phyloP scores from a whole-genome alignment of 2,888 invertebrate genomes.

The Stenurella melanura region DNA sequence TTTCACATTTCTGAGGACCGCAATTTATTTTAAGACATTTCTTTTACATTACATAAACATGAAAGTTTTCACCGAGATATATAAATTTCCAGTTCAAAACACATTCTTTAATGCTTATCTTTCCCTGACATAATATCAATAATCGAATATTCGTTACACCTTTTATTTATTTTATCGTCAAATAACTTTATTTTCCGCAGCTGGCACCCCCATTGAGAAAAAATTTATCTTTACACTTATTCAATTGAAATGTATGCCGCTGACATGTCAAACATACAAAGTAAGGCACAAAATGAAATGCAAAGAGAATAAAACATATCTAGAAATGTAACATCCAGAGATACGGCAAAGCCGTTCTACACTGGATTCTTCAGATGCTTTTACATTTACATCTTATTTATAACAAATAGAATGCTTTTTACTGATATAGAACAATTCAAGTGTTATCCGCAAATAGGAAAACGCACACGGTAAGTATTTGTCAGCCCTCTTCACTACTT shows the following conservation, averaged over 20 bases:
- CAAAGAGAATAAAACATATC: slow-evolving; percentile 42
- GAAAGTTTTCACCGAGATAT: neutral
- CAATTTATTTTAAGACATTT: neutral
- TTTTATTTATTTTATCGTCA: slow-evolving; percentile 29
- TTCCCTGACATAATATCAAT: slow-evolving; percentile 3
- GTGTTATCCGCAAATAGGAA: neutral
- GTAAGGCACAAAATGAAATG: slow-evolving; percentile 22
- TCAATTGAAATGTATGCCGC: slow-evolving; percentile 36
- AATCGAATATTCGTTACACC: slow-evolving; percentile 21
- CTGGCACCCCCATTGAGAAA: slow-evolving; percentile 8
- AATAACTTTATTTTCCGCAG: slow-evolving; percentile 13
- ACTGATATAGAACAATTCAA: neutral
- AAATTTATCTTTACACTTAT: slow-evolving; percentile 30
- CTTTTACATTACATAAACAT: neutral
- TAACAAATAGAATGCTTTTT: slow-evolving; percentile 29
- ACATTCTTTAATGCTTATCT: slow-evolving; percentile 7
- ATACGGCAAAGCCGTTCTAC: neutral
- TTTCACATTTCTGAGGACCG: too few species aligned
- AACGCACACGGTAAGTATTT: neutral
- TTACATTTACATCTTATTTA: slow-evolving; percentile 36
- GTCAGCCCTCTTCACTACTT: too few species aligned
- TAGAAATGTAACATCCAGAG: slow-evolving; percentile 32
- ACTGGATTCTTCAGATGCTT: slow-evolving; percentile 29
- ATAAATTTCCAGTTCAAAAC: neutral
- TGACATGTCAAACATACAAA: slow-evolving; percentile 41